A percentile compares a stretch with the other conserved stretches of the same genome.
Conservation (phyloP, 53 echinoderm and acorn worm species). For the Holothuria scabra region DNA sequence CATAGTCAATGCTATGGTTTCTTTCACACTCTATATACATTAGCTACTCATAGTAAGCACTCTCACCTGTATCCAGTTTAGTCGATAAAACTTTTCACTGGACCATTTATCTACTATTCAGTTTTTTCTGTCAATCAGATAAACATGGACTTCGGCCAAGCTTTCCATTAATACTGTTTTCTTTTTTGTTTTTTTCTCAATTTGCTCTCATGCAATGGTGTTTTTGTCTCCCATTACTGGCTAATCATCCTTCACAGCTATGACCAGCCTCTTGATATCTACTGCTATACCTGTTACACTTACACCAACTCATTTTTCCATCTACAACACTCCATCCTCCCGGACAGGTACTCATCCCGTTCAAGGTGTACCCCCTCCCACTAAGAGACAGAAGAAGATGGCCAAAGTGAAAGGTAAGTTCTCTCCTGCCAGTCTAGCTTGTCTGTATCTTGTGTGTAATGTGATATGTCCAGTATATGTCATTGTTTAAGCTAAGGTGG, state of each 20-base stretch:
- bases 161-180: too few relatives aligned
- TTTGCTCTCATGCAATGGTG: too few relatives aligned
- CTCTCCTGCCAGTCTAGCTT: neutral
- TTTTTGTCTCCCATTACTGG: neutral
- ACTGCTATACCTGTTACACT: constrained; percentile 90
- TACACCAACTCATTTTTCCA: constrained; percentile 77
- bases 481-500: too few relatives aligned
- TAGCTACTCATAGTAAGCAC: too few relatives aligned
- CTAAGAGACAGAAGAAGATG: constrained; percentile 78
- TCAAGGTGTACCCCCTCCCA: constrained; percentile 78
- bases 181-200: too few relatives aligned
- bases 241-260: constrained; percentile 62
- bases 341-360: constrained; percentile 83
- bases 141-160: too few relatives aligned
- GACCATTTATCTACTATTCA: too few relatives aligned
- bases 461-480: neutral
- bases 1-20: too few relatives aligned
- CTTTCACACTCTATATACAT: too few relatives aligned
- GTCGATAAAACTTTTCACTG: too few relatives aligned
- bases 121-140: too few relatives aligned
- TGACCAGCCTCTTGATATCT: constrained; percentile 98
- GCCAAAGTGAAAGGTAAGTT: constrained; percentile 27
- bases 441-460: constrained; percentile 32
- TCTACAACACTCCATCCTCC: constrained; percentile 79
- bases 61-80: too few relatives aligned